Evolutionary conservation across 2,797 vertebrate species (phyloP).

Genomic region (Australoheros facetus): DNA sequence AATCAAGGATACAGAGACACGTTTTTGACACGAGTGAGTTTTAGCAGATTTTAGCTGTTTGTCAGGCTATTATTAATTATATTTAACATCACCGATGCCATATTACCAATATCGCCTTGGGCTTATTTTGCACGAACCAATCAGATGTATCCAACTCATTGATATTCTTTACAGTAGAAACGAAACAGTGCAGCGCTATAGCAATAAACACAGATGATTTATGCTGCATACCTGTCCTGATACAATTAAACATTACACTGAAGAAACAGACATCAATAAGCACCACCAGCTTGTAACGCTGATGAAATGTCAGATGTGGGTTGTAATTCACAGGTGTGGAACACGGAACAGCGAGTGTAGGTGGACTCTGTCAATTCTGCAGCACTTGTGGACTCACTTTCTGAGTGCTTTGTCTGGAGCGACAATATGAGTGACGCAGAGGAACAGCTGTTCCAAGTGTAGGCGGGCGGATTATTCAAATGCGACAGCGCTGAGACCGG

Average conservation of each 20-base stretch:
- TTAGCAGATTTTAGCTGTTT: not conserved
- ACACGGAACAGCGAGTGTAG: not conserved
- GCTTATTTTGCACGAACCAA: too few relatives aligned
- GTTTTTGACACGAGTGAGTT: not conserved
- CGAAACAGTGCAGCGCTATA: accelerated
- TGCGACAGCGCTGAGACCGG: not conserved
- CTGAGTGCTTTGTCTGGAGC: not conserved
- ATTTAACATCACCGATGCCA: not conserved
- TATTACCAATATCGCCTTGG: not conserved
- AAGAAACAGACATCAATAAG: not conserved
- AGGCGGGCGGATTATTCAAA: constrained; percentile 4
- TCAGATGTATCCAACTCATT: too few relatives aligned
- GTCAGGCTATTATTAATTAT: not conserved
- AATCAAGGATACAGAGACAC: not conserved
- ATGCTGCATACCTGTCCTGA: not conserved
- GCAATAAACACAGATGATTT: not conserved
- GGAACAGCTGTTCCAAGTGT: not conserved
- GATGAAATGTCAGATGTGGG: constrained; percentile 28
- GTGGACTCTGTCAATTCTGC: constrained; percentile 10
- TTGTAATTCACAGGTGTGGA: constrained; percentile 5
- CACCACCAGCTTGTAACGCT: not conserved
- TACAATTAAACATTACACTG: not conserved
- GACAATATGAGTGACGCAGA: not conserved
- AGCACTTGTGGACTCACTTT: not conserved
- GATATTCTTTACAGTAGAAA: too few relatives aligned